These are phyloP conservation scores for Gonioctena quinquepunctata DNA, from an alignment of 1,140 invertebrate genomes.

Conservation along the genomic window DNA sequence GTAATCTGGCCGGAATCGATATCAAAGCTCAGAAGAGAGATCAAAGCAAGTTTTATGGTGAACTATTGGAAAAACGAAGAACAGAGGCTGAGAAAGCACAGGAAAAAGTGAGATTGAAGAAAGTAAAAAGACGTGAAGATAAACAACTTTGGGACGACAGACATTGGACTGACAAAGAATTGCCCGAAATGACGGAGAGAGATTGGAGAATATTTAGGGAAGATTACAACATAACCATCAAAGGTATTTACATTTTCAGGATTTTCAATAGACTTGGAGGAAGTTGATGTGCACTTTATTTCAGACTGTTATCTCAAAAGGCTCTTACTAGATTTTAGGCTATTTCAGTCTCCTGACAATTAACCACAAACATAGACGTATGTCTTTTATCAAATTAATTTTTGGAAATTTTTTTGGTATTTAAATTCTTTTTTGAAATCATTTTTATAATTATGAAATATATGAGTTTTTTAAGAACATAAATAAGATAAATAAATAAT, in stretches of 20 bases:
- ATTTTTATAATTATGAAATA: no score
- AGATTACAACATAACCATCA: constrained; percentile 99
- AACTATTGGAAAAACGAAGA: constrained; percentile 90
- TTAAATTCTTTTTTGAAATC: no score
- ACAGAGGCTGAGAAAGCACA: constrained; percentile 98
- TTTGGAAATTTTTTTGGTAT: no score
- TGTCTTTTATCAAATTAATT: no score
- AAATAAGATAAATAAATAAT: no score
- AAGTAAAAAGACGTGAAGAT: constrained; percentile 93
- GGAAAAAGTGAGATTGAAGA: constrained; percentile 92
- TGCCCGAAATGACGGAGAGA: constrained; percentile 96
- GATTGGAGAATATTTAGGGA: constrained; percentile 99
- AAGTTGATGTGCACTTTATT: no score
- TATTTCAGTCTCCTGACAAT: no score
- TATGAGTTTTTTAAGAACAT: no score
- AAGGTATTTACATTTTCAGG: constrained; percentile 61
- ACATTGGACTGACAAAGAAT: constrained; percentile 96
- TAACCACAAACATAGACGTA: no score
- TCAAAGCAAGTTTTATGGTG: constrained; percentile 97
- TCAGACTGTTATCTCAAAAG: no score
- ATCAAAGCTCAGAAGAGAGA: constrained; percentile 96
- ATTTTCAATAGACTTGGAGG: no score
- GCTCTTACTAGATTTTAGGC: no score
- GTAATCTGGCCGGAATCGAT: constrained; percentile 97
- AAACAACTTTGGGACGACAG: constrained; percentile 99